Conservation (phyloP, 2,113 vertebrate species). For the Coregonus clupeaformis region DNA sequence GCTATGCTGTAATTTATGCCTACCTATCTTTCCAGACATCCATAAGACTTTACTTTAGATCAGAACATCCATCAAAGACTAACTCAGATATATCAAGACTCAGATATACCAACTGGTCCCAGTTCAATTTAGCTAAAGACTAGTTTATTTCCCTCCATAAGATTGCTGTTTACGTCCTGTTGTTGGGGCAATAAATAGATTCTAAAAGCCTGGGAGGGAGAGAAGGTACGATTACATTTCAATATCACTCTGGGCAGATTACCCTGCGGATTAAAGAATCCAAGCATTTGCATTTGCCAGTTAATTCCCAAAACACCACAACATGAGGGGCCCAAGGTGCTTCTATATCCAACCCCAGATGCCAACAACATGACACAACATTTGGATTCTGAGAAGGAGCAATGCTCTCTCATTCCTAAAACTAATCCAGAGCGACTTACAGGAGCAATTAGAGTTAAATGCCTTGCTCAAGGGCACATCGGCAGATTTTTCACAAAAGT, state of each 20-base stretch:
- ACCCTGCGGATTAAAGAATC: conserved; percentile 20
- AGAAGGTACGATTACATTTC: conserved; percentile 35
- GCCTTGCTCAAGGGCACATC: background rate
- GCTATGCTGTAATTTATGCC: background rate
- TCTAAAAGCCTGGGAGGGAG: background rate
- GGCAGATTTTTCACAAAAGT: too few species aligned
- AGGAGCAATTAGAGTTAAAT: too few species aligned
- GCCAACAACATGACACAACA: background rate
- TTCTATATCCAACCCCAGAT: background rate
- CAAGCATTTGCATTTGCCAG: conserved; percentile 6
- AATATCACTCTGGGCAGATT: conserved; percentile 39
- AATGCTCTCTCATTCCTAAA: too few species aligned
- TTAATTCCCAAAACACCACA: conserved; percentile 6
- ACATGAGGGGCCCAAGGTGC: background rate
- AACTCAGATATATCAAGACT: background rate
- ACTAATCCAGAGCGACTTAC: too few species aligned
- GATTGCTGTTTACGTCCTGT: conserved; percentile 4
- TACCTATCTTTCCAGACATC: background rate
- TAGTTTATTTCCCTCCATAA: background rate
- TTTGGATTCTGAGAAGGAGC: too few species aligned
- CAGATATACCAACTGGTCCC: too few species aligned
- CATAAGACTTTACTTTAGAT: background rate
- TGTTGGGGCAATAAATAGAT: conserved; percentile 9
- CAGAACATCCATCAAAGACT: background rate
- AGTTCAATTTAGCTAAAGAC: background rate